A percentile compares a stretch with the other conserved stretches of the same genome.
These are phyloP conservation scores for Syrmaticus mikado DNA, from an alignment of 2,113 vertebrate genomes.

Conservation along the genomic window DNA sequence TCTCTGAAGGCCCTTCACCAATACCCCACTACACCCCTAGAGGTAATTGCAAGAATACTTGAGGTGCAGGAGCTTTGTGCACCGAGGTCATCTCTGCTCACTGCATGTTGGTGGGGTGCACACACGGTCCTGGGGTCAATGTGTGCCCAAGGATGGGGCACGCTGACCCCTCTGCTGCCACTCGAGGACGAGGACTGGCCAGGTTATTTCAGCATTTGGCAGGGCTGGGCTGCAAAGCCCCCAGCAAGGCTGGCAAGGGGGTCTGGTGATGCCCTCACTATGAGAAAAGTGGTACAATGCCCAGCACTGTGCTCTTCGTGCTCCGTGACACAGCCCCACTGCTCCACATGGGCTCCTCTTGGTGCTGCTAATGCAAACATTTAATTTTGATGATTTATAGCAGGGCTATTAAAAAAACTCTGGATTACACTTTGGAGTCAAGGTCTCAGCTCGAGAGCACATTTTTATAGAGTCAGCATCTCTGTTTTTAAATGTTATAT, in stretches of 20 bases:
- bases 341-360: background rate
- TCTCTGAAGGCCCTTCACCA: background rate
- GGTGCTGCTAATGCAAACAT: constrained; percentile 28
- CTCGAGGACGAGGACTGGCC: background rate
- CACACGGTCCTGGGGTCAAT: background rate
- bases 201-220: background rate
- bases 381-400: constrained; percentile 74
- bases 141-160: no score
- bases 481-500: constrained; percentile 65
- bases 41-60: constrained; percentile 28
- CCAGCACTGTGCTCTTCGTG: background rate
- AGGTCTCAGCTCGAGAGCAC: constrained; percentile 58
- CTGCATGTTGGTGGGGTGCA: background rate
- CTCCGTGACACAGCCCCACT: background rate
- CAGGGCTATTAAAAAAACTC: constrained; percentile 30
- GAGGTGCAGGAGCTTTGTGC: constrained; percentile 19
- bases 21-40: background rate
- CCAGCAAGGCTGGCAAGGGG: accelerated
- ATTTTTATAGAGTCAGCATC: constrained; percentile 70
- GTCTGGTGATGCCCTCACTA: background rate
- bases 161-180: background rate
- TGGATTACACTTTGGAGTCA: constrained; percentile 63
- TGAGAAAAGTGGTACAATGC: accelerated
- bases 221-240: background rate
- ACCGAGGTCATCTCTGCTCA: constrained; percentile 34